Evolutionary conservation across 2,113 vertebrate genomes (phyloP).

Genomic region (Aptenodytes patagonicus): DNA sequence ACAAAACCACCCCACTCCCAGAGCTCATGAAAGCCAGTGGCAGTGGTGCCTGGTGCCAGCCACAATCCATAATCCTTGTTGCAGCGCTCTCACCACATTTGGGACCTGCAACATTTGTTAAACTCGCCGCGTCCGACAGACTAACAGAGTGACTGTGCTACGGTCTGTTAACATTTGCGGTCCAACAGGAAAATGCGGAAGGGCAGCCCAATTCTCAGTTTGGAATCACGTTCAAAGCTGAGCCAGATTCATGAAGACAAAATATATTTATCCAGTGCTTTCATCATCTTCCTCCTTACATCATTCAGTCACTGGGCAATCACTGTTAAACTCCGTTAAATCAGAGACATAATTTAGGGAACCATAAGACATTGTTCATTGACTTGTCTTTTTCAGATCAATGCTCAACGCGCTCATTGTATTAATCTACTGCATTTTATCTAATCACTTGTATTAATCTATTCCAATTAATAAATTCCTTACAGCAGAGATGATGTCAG

Average conservation of each 20-base stretch:
- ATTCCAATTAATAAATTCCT: background rate
- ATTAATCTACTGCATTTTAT: background rate
- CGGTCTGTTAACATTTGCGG: background rate
- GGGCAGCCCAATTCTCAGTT: background rate
- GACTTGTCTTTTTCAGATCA: conserved; percentile 33
- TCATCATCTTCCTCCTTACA: background rate
- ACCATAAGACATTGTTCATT: background rate
- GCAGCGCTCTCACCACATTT: background rate
- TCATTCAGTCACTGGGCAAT: background rate
- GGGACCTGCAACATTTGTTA: background rate
- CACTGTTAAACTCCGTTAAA: background rate
- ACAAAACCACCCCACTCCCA: background rate
- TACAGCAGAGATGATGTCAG: background rate
- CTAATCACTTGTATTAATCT: background rate
- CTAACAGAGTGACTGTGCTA: background rate
- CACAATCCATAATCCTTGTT: background rate
- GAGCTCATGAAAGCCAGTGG: background rate
- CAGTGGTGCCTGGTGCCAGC: background rate
- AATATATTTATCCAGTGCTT: background rate
- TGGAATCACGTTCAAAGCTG: background rate
- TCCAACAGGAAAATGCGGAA: background rate
- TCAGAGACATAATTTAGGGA: background rate
- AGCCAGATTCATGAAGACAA: background rate
- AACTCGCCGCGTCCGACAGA: background rate
- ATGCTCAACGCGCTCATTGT: background rate